Evolutionary conservation across 2,888 invertebrate genomes (phyloP), one percentile per base, ranked within the genome.

Genomic region (Tachystola acroxantha): DNA sequence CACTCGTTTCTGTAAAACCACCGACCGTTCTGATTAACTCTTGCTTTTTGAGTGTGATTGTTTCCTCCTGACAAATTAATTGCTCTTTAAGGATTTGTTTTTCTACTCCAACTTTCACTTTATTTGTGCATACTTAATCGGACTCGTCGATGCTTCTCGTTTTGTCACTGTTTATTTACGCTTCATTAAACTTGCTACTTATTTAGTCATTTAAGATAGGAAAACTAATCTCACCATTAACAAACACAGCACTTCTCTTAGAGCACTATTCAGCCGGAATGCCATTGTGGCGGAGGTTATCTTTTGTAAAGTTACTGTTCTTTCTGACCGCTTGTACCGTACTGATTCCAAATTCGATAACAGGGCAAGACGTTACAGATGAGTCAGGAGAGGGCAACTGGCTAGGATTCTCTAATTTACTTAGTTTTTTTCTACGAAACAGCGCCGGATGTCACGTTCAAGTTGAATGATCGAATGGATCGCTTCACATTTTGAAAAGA

Each of bases 401-500:
- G 48, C 55, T 57, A 55, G 58, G 58, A 59, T 73, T 66, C 66
- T 69, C 56, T 37, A 46, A 47, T 52, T 40, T 52, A 39, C 46
- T 44, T 42, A 57, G 59, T 67, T 64, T 62, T 62, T 59, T 56
- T 48, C 47, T 43, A 49, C 52, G 50, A 36, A 57, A 54, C 62
- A 56, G 51, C 43, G 53, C 70, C 82, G 82, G 80, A 79, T 63
- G 76, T 80, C 84, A 84, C 84, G 82, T 78, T 54, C 59, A 59
- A 72, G 74, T 75, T 77, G 74, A 79, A 80, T 47, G 77, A 69
- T 78, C 79, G 68, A 64, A 68, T 46, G 35, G 42, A 62, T 68
- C 63, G 62, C 57, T 53, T 62, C 63, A 61, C 56, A 64, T 64
- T 70, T 65, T 55, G 47, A 51, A 50, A 54, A 22, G n/a, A n/a